Conservation (phyloP, 2,888 invertebrate genomes). For the Sthenelais limicola region DNA sequence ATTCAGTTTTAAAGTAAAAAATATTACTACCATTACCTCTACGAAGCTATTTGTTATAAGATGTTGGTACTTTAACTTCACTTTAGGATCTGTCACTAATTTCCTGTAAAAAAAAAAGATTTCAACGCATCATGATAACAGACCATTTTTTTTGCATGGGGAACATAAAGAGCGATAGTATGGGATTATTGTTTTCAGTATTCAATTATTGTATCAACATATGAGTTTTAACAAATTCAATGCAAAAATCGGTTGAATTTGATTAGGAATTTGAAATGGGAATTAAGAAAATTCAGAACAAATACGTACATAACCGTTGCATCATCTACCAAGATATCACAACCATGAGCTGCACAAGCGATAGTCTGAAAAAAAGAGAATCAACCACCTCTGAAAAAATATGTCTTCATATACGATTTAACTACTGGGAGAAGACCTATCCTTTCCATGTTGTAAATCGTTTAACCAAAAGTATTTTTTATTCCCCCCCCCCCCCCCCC, state of each 20-base stretch:
- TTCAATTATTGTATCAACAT: too few species aligned
- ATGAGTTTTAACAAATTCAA: neutral
- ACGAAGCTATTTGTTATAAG: conserved; percentile 98
- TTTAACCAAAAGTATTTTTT: too few species aligned
- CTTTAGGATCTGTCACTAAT: conserved; percentile 68
- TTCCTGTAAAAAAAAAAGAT: conserved; percentile 60
- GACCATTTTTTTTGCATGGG: too few species aligned
- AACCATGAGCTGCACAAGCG: conserved; percentile 96
- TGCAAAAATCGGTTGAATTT: neutral
- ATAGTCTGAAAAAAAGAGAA: conserved; percentile 82
- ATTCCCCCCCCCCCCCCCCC: too few species aligned
- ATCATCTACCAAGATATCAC: conserved; percentile 98
- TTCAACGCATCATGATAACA: conserved; percentile 42
- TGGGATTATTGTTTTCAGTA: neutral
- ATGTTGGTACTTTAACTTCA: conserved; percentile 86
- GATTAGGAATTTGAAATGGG: neutral
- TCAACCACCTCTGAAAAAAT: too few species aligned
- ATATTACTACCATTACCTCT: too few species aligned
- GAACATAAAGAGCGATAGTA: too few species aligned
- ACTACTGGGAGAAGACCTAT: too few species aligned
- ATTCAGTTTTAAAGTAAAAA: too few species aligned
- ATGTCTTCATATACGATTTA: too few species aligned
- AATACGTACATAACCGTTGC: conserved; percentile 89
- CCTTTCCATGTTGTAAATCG: too few species aligned
- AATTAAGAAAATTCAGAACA: too few species aligned